Base-by-base conservation (phyloP, 2,797 vertebrate species). In the Sebastes paucispinis region DNA sequence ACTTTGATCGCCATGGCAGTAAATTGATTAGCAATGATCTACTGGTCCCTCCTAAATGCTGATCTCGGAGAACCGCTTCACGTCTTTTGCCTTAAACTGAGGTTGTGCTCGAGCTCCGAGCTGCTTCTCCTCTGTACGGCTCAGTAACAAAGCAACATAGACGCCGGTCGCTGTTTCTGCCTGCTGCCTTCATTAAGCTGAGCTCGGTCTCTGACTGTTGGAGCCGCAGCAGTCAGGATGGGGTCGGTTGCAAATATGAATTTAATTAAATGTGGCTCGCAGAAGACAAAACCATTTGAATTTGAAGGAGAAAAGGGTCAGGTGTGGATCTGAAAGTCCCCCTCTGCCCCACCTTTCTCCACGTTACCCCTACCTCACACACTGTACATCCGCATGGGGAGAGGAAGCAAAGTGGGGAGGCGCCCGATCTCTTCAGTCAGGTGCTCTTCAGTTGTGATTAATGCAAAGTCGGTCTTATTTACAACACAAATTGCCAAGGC, bases 11-110 rank as follows among this genome's bases (percentile, higher is more conserved):
- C 76, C 76, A 74, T 70, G 77, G 81, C 79, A 55, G 69, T 93
- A 92, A 92, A 94, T 93, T 92, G 91, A 94, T 94, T 91, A 92
- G 91, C 75, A 92, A 83, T 66, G 90, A 93, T 93, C 87, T 84
- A 81, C 80, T 77, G 78, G 71, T 87, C 81, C 62, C 65, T 77
- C 74, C 24, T 83, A 88, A 88, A 91, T 80, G 91, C 92, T 94
- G 92, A 93, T 90, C 81, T 68, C 75, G 77, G 78, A 71, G 89
- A 91, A 89, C 14, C 75, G 50, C 76, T 87, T 78, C 62, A 76
- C 36, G 69, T 75, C 71, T 87, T 52, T 65, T 34, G n/a, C 27
- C 65, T 81, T 81, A 47, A 86, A 55, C 43, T 57, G 67, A 88
- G 84, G 70, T 52, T 78, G 82, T 73, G 75, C 77, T 83, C 67